Evolutionary conservation across 23 tunicate species (phyloP).

Genomic region (Phallusia fumigata): DNA sequence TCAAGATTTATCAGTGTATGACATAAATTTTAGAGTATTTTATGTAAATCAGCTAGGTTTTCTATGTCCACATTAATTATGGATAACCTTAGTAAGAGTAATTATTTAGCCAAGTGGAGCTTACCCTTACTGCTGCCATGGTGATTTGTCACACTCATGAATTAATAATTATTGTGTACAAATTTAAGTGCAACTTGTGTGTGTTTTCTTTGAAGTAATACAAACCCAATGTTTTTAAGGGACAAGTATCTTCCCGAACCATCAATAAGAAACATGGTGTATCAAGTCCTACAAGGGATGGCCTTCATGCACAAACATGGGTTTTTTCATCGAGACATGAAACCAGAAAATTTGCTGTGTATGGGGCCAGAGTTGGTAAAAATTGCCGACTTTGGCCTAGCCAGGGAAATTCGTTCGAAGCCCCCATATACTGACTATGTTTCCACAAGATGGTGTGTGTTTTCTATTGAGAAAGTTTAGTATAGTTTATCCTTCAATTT

Average conservation of each 20-base stretch:
- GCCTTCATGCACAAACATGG: conserved; percentile 98
- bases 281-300: conserved; percentile 90
- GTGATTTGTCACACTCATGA: background rate
- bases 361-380: conserved; percentile 99
- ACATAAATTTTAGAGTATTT: too few relatives aligned
- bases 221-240: conserved; percentile 19
- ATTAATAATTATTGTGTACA: background rate
- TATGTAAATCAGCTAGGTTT: too few relatives aligned
- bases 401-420: conserved; percentile 94
- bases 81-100: background rate
- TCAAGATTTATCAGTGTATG: too few relatives aligned
- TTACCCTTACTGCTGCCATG: background rate
- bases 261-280: conserved; percentile 90
- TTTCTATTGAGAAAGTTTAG: conserved; percentile 3
- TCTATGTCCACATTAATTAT: background rate
- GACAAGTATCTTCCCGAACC: conserved; percentile 79
- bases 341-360: conserved; percentile 96
- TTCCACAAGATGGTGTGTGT: conserved; percentile 93
- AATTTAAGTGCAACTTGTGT: background rate
- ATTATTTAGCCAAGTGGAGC: background rate
- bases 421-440: conserved; percentile 99
- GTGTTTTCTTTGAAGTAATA: background rate
- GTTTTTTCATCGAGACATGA: conserved; percentile 94
- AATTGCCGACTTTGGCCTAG: conserved; percentile 98
- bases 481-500: background rate